Evolutionary conservation across 2,888 invertebrate species (phyloP).

Genomic region (Parasteatoda lunata): DNA sequence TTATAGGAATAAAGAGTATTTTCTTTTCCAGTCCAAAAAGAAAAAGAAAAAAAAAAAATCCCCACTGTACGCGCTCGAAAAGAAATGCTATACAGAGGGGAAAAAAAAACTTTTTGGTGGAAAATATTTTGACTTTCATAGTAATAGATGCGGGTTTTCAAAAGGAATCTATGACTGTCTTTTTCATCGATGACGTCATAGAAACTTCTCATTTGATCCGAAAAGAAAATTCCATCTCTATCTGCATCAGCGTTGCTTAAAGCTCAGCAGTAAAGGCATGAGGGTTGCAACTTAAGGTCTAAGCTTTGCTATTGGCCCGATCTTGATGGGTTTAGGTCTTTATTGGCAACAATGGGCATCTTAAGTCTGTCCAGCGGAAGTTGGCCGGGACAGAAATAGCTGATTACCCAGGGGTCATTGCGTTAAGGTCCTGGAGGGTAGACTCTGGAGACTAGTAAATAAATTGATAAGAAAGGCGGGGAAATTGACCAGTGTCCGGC

Average conservation of each 20-base stretch:
- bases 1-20: no score
- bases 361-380: slow-evolving; percentile 64
- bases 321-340: slow-evolving; percentile 64
- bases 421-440: slow-evolving; percentile 65
- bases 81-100: no score
- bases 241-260: slow-evolving; percentile 60
- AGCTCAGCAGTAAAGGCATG: slow-evolving; percentile 25
- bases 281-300: slow-evolving; percentile 49
- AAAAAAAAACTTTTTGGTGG: no score
- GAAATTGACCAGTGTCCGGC: slow-evolving; percentile 68
- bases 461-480: slow-evolving; percentile 69
- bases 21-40: no score
- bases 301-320: slow-evolving; percentile 55
- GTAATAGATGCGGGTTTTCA: no score
- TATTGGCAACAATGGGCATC: slow-evolving; percentile 68
- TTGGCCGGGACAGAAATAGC: slow-evolving; percentile 64
- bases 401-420: slow-evolving; percentile 68
- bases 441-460: slow-evolving; percentile 65
- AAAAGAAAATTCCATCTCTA: slow-evolving; percentile 43
- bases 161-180: slow-evolving; percentile 20
- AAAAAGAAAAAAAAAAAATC: no score
- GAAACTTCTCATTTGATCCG: slow-evolving; percentile 43
- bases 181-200: slow-evolving; percentile 23
- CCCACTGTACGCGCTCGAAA: no score
- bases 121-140: no score